A percentile compares a stretch with the other conserved stretches of the same genome.
Conservation (phyloP, 2,888 invertebrate species). For the Drosophila emarginata region DNA sequence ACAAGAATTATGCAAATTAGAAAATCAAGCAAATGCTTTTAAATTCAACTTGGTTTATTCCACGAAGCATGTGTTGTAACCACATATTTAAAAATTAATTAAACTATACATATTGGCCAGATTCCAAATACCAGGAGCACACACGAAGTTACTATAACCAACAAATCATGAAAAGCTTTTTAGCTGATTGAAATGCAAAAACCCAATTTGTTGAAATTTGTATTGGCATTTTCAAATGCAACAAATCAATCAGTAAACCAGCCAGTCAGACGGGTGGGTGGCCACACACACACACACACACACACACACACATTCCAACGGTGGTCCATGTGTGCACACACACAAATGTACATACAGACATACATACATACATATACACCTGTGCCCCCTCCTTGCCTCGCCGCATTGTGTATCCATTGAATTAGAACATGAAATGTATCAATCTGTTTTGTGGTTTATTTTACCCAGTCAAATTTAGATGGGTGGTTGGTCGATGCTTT, state of each 20-base stretch:
- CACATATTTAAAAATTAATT: slow-evolving; percentile 49
- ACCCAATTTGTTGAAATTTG: slow-evolving; percentile 66
- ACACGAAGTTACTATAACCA: neutral
- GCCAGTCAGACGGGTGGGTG: slow-evolving; percentile 6
- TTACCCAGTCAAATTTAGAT: slow-evolving; percentile 17
- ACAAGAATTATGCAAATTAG: slow-evolving; percentile 1
- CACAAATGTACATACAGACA: slow-evolving; percentile 1
- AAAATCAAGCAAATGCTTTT: neutral
- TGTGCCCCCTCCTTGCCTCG: slow-evolving; percentile 4
- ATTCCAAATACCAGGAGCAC: slow-evolving; percentile 23
- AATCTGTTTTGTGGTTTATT: slow-evolving; percentile 70
- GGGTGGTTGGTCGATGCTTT: slow-evolving; percentile 25
- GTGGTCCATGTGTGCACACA: slow-evolving; percentile 10
- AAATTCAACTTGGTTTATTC: neutral
- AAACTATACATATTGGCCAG: slow-evolving; percentile 34
- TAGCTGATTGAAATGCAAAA: slow-evolving; percentile 73
- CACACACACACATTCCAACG: neutral
- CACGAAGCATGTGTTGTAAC: neutral
- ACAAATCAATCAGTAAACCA: slow-evolving; percentile 62
- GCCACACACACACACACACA: neutral
- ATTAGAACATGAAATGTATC: slow-evolving; percentile 71
- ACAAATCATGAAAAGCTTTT: slow-evolving; percentile 61
- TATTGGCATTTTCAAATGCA: slow-evolving; percentile 54
- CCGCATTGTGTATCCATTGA: slow-evolving; percentile 43
- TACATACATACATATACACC: slow-evolving; percentile 17